Percentiles rank a stretch among this genome's conserved stretches.
Conservation (phyloP, 2,888 invertebrate genomes). For the Osmoderma eremita region DNA sequence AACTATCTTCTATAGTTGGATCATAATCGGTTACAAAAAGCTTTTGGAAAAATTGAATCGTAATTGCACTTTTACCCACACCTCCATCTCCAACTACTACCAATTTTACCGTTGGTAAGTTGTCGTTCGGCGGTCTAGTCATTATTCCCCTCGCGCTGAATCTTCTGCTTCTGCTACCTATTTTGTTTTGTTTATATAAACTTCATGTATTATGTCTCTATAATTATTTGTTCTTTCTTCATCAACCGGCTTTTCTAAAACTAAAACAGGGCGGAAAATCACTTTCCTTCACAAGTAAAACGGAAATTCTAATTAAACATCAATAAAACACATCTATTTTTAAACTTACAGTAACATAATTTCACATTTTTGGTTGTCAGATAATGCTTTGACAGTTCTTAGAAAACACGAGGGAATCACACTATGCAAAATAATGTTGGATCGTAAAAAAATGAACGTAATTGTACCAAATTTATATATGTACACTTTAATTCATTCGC, state of each 20-base stretch:
- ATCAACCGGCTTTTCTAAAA: conserved; percentile 51
- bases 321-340: conserved; percentile 31
- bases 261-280: not conserved
- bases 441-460: not conserved
- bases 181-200: conserved; percentile 49
- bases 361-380: not conserved
- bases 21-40: conserved; percentile 95
- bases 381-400: conserved; percentile 25
- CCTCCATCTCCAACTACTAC: conserved; percentile 96
- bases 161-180: conserved; percentile 56
- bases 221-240: too few species aligned
- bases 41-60: conserved; percentile 96
- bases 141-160: conserved; percentile 61
- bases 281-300: not conserved
- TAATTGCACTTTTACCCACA: conserved; percentile 94
- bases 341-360: conserved; percentile 40
- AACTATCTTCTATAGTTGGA: conserved; percentile 95
- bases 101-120: conserved; percentile 82
- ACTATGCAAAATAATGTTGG: not conserved
- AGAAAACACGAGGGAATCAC: not conserved
- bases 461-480: too few species aligned
- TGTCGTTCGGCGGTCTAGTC: conserved; percentile 79
- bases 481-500: too few species aligned
- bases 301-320: conserved; percentile 15
- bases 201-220: conserved; percentile 36